These are phyloP conservation scores for Eriosoma lanigerum DNA, from an alignment of 1,140 invertebrate species.

Conservation along the genomic window DNA sequence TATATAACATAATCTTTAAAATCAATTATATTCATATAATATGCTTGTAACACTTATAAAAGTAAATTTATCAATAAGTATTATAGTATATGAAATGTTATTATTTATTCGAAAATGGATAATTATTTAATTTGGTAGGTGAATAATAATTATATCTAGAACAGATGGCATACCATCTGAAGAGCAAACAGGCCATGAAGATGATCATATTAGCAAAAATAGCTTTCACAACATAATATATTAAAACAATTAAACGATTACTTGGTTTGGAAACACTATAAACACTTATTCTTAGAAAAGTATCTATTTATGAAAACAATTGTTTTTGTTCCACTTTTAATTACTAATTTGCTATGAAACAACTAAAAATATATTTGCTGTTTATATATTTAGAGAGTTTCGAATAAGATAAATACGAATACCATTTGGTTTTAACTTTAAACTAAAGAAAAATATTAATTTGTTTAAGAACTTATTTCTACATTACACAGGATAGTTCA, in stretches of 20 bases:
- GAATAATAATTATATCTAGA: neutral
- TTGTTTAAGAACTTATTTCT: neutral
- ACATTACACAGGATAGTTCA: neutral
- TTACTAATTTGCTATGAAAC: neutral
- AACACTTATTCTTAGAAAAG: conserved; percentile 1
- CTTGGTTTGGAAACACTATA: conserved; percentile 29
- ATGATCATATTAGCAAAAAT: neutral
- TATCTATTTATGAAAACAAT: conserved; percentile 24
- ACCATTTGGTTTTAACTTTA: neutral
- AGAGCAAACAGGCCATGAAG: conserved; percentile 12
- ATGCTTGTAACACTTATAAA: too few relatives aligned
- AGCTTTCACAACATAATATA: conserved; percentile 17
- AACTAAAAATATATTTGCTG: neutral
- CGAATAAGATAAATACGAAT: neutral
- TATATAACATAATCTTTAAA: too few relatives aligned
- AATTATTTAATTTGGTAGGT: neutral
- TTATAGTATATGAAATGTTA: neutral
- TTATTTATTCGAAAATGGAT: neutral
- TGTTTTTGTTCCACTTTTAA: neutral
- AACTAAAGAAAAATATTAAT: conserved; percentile 1
- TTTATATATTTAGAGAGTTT: neutral
- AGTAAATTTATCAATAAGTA: too few relatives aligned
- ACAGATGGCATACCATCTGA: neutral
- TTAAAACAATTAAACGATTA: conserved; percentile 35
- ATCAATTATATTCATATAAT: too few relatives aligned